A percentile compares a stretch with the other conserved stretches of the same genome.
Evolutionary conservation across 2,888 invertebrate genomes (phyloP).

Genomic region (Epinotia ramella): DNA sequence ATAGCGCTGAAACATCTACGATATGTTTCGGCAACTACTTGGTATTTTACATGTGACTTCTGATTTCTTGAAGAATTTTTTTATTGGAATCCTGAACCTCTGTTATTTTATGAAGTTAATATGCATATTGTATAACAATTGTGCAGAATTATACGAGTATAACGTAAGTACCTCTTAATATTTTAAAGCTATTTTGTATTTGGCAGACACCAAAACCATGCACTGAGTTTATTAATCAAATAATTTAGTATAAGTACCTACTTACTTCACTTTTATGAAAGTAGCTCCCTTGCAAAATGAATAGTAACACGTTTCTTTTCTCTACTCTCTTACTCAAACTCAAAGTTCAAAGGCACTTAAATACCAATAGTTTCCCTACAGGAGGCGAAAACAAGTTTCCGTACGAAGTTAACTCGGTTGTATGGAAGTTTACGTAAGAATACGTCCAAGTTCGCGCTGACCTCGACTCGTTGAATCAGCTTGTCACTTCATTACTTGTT

Average conservation of each 20-base stretch:
- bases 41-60: too few relatives aligned
- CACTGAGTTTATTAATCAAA: too few relatives aligned
- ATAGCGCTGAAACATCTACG: slow-evolving; percentile 8
- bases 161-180: too few relatives aligned
- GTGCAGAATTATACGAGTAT: too few relatives aligned
- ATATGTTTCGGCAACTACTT: neutral
- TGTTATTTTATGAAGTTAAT: too few relatives aligned
- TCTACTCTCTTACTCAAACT: too few relatives aligned
- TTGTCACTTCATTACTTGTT: slow-evolving; percentile 48
- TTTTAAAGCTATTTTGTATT: too few relatives aligned
- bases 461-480: slow-evolving; percentile 45
- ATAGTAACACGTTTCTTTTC: slow-evolving; percentile 9
- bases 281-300: neutral
- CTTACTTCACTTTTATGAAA: neutral
- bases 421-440: slow-evolving; percentile 41
- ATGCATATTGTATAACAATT: too few relatives aligned
- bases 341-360: slow-evolving; percentile 40
- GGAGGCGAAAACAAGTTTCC: slow-evolving; percentile 37
- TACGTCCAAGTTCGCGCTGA: slow-evolving; percentile 45
- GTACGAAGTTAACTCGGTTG: slow-evolving; percentile 19
- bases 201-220: too few relatives aligned
- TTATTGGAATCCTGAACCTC: too few relatives aligned
- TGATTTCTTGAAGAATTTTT: too few relatives aligned
- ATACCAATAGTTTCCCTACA: slow-evolving; percentile 35
- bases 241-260: too few relatives aligned